Evolutionary conservation across 2,888 invertebrate species (phyloP), one percentile per base, ranked within the genome.

Genomic region (Blomia tropicalis): DNA sequence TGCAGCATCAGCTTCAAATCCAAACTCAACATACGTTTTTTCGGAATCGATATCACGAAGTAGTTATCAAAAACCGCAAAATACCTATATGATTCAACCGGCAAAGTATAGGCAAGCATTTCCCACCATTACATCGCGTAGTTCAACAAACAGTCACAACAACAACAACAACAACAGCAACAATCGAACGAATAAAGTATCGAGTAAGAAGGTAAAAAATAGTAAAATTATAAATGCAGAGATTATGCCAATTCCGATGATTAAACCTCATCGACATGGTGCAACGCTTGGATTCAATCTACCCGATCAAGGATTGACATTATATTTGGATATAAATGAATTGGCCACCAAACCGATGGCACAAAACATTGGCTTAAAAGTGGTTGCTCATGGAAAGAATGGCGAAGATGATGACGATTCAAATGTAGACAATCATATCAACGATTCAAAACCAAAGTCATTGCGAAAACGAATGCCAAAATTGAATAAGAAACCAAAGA

Each of bases 281-380:
- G 65, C 65, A 2, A 64, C 65, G 3, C 44, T 64, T 43, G 65
- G 65, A n/a, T 63, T 64, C 30, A 59, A 64, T 31, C 43, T 64
- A 25, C 65, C 65, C 1, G 65, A 64, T 7, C 58, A 64, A 30
- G 62, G 62, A 29, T 41, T 64, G 7, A 51, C 63, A 22, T 51
- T 64, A 22, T 63, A 64, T 19, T 27, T 64, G 5, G 65, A 64
- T 44, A 63, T 64, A 23, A 63, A 64, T 30, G 63, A 64, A 58
- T 41, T 64, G 43, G 65, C 63, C 4, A 53, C 63, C 1, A 64
- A 63, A 36, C 65, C 65, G 14, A 41, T 64, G 22, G 53, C 59
- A 19, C 54, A 63, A 25, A 59, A 64, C 27, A 64, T 64, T 41
- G 63, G 63, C 7, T 30, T 63, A 2, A 64, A 62, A 47, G 65